Evolutionary conservation across 2,113 vertebrate genomes (phyloP), one percentile per base, ranked within the genome.

Genomic region (Azemiops feae): DNA sequence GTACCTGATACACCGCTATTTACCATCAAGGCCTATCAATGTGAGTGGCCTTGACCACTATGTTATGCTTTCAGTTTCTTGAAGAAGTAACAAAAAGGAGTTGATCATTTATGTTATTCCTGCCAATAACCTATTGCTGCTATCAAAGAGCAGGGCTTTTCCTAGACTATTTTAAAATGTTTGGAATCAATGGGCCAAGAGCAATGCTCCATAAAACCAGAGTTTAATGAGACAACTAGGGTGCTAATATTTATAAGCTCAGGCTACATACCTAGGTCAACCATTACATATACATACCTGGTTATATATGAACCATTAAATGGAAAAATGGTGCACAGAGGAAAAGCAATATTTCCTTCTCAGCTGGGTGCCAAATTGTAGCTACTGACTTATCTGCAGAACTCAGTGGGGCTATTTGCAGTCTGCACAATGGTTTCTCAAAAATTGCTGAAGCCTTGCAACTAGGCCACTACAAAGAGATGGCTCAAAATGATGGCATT

Each of bases 161-260:
- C 88, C 94, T 95, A 94, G 94, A 92, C 52, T 95, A 18, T 93
- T 90, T 47, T 86, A 94, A 50, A 96, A 90, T 55, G 64, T 94
- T 93, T 94, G 69, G 94, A 93, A 5, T 27, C 85, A 96, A 93
- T 5, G 60, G 92, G 93, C 93, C 95, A 93, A 95, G 96, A 94
- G 11, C 9, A 39, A 34, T 20, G 12, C 3, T 52, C 12, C 20
- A 18, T 53, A 64, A 64, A 92, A 88, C 34, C 34, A n/a, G 22
- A 53, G 22, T 50, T 50, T 69, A 4, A 50, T 69, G 5, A 16
- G 52, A 39, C 86, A 45, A 58, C 34, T 7, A 55, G 3, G 39
- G 39, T n/a, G 43, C 5, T 43, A 50, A 20, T 22, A 20, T 52
- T 69, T 90, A 20, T 9, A 34, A 39, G n/a, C 64, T 69, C 5